Evolutionary conservation across 2,797 vertebrate species (phyloP).

Genomic region (Danio aesculapii): DNA sequence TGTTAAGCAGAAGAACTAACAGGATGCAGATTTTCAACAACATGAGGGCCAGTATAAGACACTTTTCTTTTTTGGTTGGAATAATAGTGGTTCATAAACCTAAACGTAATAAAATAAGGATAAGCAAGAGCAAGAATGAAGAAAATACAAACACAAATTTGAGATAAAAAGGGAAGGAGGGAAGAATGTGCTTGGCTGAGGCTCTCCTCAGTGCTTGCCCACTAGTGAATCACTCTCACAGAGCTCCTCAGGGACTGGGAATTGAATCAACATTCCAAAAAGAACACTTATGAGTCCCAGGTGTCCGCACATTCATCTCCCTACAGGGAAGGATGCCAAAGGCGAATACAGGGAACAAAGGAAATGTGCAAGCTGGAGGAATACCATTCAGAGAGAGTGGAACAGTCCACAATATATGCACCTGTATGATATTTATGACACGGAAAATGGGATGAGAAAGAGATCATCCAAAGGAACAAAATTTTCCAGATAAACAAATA

Average conservation of each 20-base stretch:
- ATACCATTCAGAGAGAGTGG: slow-evolving; percentile 46
- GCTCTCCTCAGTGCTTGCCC: slow-evolving; percentile 48
- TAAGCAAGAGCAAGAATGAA: slow-evolving; percentile 28
- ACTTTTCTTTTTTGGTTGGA: not conserved
- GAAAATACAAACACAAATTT: slow-evolving; percentile 41
- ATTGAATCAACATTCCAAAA: slow-evolving; percentile 74
- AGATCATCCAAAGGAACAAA: no score
- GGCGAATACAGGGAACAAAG: slow-evolving; percentile 63
- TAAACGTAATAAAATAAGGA: slow-evolving; percentile 48
- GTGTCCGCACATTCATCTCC: slow-evolving; percentile 70
- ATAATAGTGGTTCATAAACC: slow-evolving; percentile 34
- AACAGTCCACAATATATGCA: slow-evolving; percentile 48
- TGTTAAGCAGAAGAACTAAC: not conserved
- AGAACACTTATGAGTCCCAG: slow-evolving; percentile 68
- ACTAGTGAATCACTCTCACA: slow-evolving; percentile 62
- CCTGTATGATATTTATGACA: slow-evolving; percentile 16
- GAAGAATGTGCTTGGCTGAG: slow-evolving; percentile 41
- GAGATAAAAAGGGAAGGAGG: slow-evolving; percentile 30
- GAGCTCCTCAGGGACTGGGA: slow-evolving; percentile 62
- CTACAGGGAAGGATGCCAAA: slow-evolving; percentile 59
- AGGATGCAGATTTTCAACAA: not conserved
- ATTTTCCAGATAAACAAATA: not conserved
- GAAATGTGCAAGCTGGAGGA: slow-evolving; percentile 54
- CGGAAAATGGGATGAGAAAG: slow-evolving; percentile 2
- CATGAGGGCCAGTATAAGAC: not conserved